These are phyloP conservation scores for Melikaiella ostensackeni DNA, from an alignment of 2,888 invertebrate genomes.

Conservation along the genomic window DNA sequence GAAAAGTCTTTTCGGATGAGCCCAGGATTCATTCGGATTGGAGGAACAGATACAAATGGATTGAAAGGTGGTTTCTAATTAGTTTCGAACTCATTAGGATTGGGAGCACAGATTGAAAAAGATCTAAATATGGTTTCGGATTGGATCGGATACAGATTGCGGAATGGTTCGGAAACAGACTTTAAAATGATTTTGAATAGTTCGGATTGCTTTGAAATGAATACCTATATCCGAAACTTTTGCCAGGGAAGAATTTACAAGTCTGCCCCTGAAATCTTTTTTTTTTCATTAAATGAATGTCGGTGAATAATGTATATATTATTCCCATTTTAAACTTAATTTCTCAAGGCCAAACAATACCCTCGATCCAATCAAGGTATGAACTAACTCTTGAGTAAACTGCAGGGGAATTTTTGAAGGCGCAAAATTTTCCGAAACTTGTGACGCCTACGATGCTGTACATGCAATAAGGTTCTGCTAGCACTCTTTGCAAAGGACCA, in stretches of 20 bases:
- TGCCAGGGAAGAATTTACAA: neutral
- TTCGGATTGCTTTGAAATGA: too few relatives aligned
- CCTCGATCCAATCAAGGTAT: constrained; percentile 77
- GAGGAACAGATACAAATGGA: too few relatives aligned
- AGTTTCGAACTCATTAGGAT: too few relatives aligned
- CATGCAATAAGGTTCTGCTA: constrained; percentile 72
- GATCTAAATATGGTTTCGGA: too few relatives aligned
- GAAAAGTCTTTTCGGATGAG: too few relatives aligned
- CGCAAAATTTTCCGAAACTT: constrained; percentile 77
- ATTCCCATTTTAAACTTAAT: neutral
- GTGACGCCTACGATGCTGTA: constrained; percentile 76
- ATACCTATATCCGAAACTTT: too few relatives aligned
- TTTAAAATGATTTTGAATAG: too few relatives aligned
- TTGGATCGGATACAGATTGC: too few relatives aligned
- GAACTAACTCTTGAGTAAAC: constrained; percentile 75
- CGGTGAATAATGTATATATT: neutral
- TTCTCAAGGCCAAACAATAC: constrained; percentile 70
- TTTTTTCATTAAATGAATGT: constrained; percentile 16
- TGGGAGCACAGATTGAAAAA: too few relatives aligned
- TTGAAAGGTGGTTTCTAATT: too few relatives aligned
- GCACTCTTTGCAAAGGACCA: constrained; percentile 69
- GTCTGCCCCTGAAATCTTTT: neutral
- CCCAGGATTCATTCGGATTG: too few relatives aligned
- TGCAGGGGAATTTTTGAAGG: constrained; percentile 73
- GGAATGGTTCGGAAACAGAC: too few relatives aligned